Base-by-base conservation (phyloP, 2,888 invertebrate species). In the Cerceris ruficornis region DNA sequence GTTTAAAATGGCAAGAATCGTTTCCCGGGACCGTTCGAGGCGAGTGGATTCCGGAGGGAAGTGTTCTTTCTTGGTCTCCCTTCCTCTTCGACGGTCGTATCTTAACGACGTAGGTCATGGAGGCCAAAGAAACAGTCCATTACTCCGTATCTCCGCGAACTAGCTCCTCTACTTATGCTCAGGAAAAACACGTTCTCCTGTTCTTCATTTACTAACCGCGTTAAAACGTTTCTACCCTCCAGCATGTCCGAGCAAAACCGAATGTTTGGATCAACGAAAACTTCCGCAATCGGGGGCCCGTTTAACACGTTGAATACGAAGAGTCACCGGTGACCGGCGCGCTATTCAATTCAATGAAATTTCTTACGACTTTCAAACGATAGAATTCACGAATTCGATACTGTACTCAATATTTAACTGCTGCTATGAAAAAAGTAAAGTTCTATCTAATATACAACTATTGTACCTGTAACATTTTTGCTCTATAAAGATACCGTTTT, bases 91-190 rank as follows among this genome's bases (percentile, higher is more conserved):
- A 73, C 67, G 69, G 77, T 67, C 82, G 69, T 83, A 81, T 86
- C 86, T 85, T 85, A 87, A 87, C 82, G 80, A 83, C 86, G 78
- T 81, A 72, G 86, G 77, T 87, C 87, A 77, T 41, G 78, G 79
- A 77, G 86, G 82, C 57, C 77, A 85, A 81, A 86, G 87, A 81
- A 85, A 81, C 84, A 75, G 78, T 74, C 87, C 85, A 84, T 84
- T 82, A 75, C 82, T 54, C 61, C 73, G 87, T 83, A 80, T 77
- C 86, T 82, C 77, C 75, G 71, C 46, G 78, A 77, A 75, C 83
- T 76, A 83, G 87, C 87, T 81, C 69, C 75, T 76, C 74, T 58
- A 41, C 43, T 28, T 28, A 28, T 28, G 2, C 28, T 28, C 58
- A 55, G 62, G 80, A 82, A 83, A 81, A 77, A 85, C 81, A 69